Evolutionary conservation across 2,113 vertebrate genomes (phyloP).

Genomic region (Conger conger): DNA sequence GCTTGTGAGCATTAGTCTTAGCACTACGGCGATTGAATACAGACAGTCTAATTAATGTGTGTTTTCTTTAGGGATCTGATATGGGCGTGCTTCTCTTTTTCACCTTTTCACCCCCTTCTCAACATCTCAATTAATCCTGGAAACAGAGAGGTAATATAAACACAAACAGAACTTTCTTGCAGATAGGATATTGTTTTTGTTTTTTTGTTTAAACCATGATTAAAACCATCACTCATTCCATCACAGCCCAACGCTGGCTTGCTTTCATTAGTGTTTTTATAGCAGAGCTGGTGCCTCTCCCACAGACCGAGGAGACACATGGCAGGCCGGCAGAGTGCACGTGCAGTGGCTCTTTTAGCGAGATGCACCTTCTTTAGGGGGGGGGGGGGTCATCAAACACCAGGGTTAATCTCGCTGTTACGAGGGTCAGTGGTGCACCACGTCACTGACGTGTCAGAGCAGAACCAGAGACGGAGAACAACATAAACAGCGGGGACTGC

Average conservation of each 20-base stretch:
- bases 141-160: not conserved
- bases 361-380: constrained; percentile 10
- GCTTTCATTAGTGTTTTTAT: constrained; percentile 47
- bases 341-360: not conserved
- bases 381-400: constrained; percentile 34
- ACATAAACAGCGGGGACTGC: constrained; percentile 22
- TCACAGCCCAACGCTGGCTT: constrained; percentile 12
- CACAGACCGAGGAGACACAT: constrained; percentile 21
- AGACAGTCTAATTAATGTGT: not conserved
- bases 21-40: not conserved
- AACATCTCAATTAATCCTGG: not conserved
- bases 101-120: not conserved
- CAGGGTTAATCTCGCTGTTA: constrained; percentile 37
- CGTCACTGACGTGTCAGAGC: not conserved
- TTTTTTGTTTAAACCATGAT: not conserved
- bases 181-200: constrained; percentile 7
- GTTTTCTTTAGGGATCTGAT: not conserved
- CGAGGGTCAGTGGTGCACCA: constrained; percentile 23
- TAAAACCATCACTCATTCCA: constrained; percentile 10
- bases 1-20: no score
- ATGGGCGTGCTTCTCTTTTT: not conserved
- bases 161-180: not conserved
- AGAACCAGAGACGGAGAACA: not conserved
- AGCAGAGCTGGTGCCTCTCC: constrained; percentile 37
- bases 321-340: not conserved